Evolutionary conservation across 1,140 invertebrate genomes (phyloP).

Genomic region (Olivierus martensii): DNA sequence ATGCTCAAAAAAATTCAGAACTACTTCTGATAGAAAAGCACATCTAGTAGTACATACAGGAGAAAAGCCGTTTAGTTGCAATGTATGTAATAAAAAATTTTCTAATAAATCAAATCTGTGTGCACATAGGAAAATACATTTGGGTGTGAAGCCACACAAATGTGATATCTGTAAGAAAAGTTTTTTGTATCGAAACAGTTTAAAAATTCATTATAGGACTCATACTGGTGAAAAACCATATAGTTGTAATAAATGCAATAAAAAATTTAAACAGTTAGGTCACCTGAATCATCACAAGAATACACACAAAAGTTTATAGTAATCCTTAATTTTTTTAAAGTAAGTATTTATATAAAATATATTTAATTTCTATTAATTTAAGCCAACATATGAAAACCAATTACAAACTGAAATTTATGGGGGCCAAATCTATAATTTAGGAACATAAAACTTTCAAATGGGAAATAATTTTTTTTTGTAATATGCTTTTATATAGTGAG

Average conservation of each 20-base stretch:
- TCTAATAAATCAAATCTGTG: slow-evolving; percentile 21
- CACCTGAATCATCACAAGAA: no score
- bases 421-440: no score
- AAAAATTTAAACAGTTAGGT: slow-evolving; percentile 21
- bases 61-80: slow-evolving; percentile 29
- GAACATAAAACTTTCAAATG: no score
- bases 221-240: slow-evolving; percentile 31
- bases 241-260: slow-evolving; percentile 27
- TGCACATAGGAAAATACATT: slow-evolving; percentile 18
- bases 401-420: no score
- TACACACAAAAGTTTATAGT: no score
- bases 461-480: no score
- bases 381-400: no score
- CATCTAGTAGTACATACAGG: slow-evolving; percentile 23
- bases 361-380: no score
- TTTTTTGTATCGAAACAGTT: slow-evolving; percentile 24
- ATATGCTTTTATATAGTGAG: no score
- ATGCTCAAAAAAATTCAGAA: slow-evolving; percentile 29
- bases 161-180: slow-evolving; percentile 28
- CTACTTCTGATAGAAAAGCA: slow-evolving; percentile 14
- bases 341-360: no score
- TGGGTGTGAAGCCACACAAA: slow-evolving; percentile 29
- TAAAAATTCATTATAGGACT: background rate
- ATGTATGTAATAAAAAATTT: slow-evolving; percentile 28
- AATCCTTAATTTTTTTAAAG: no score